These are phyloP conservation scores for Carposina sasakii DNA, from an alignment of 1,140 invertebrate genomes.

Conservation along the genomic window DNA sequence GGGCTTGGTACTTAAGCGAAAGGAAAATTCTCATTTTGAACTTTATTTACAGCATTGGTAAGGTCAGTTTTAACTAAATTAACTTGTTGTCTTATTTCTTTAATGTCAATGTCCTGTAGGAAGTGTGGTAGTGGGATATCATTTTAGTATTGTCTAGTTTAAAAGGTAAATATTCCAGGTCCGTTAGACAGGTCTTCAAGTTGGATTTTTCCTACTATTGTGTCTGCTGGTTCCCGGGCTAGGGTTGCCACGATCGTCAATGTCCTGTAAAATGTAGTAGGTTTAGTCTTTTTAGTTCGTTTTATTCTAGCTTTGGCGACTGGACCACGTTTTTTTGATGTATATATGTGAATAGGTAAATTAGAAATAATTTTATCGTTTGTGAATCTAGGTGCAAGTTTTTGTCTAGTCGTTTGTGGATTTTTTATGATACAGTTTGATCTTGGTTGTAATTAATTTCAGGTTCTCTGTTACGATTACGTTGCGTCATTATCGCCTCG, in stretches of 20 bases:
- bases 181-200: conserved; percentile 1
- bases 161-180: conserved; percentile 5
- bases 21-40: background rate
- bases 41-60: too few relatives aligned
- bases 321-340: conserved; percentile 3
- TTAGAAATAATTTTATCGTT: background rate
- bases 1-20: background rate
- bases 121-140: conserved; percentile 3
- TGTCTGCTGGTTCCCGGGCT: too few relatives aligned
- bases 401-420: background rate
- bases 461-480: background rate
- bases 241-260: too few relatives aligned
- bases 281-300: background rate
- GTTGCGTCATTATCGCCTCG: background rate
- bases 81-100: too few relatives aligned
- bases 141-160: background rate
- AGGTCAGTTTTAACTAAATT: too few relatives aligned
- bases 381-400: conserved; percentile 3
- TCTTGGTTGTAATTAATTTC: background rate
- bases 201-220: conserved; percentile 1
- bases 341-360: conserved; percentile 8
- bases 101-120: conserved; percentile 4
- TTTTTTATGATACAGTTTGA: background rate
- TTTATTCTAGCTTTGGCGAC: background rate
- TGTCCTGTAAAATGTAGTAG: background rate